Evolutionary conservation across 2,113 vertebrate species (phyloP), one percentile per base, ranked within the genome.

Genomic region (Scortum barcoo): DNA sequence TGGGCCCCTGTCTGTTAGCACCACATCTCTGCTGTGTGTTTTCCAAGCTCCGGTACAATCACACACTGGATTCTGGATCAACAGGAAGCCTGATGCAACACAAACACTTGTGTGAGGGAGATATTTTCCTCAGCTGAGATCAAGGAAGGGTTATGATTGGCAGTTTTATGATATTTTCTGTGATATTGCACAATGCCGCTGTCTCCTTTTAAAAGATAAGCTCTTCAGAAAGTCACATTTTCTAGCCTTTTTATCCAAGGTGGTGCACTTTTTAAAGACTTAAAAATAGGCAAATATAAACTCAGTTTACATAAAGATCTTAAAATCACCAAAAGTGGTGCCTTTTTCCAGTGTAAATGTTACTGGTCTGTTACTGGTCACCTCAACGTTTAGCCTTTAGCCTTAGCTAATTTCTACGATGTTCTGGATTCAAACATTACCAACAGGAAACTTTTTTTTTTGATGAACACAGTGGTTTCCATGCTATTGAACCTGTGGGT

Each of bases 21-120:
- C 69, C 74, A 51, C 54, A n/a, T 75, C 83, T 72, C 68, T 42
- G 68, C 83, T 86, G 81, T 86, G 72, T 88, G 60, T 87, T 85
- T 90, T 77, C 72, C 66, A 46, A 86, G 77, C 69, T 81, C 54
- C 17, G 17, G 62, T 60, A 78, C 63, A 85, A 89, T 86, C 86
- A 87, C 77, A 86, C 75, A 33, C 81, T 30, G 20, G 54, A 65
- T 81, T 78, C 67, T 44, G 67, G 68, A 88, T 87, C 82, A 72
- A 80, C 82, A 57, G 69, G 80, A 85, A 36, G 66, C 58, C 76
- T 12, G 50, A 36, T 63, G 70, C 65, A 87, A 89, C 10, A 66
- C 57, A 86, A 83, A 83, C 79, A 73, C 24, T 58, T 11, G 9
- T 76, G 36, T 28, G 40, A 74, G 56, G 42, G 40, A 66, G 30